Percentiles rank a stretch among this genome's conserved stretches.
Conservation (phyloP, 2,797 vertebrate genomes). For the Lates japonicus region DNA sequence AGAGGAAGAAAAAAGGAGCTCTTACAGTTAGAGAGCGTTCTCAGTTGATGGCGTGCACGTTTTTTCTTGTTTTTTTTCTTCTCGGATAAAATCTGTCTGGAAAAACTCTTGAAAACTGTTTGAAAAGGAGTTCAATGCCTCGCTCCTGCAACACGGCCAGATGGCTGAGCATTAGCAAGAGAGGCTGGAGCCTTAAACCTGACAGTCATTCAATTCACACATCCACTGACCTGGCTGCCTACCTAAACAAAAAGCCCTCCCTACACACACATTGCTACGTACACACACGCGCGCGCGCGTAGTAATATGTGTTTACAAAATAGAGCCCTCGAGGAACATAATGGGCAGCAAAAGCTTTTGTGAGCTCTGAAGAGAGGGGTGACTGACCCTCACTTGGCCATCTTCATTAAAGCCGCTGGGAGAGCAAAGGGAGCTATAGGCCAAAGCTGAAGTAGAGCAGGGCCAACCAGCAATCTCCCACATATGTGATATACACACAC, state of each 20-base stretch:
- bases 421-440: conserved; percentile 66
- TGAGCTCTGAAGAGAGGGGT: conserved; percentile 76
- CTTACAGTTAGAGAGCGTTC: conserved; percentile 49
- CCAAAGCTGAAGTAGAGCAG: conserved; percentile 54
- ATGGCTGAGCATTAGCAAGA: conserved; percentile 57
- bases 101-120: conserved; percentile 50
- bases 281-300: neutral
- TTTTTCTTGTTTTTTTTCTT: neutral
- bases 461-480: conserved; percentile 60
- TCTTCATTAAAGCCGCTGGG: conserved; percentile 80
- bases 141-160: conserved; percentile 44
- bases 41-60: conserved; percentile 31
- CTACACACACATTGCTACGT: neutral
- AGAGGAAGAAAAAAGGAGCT: conserved; percentile 36
- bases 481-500: conserved; percentile 28
- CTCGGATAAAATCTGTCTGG: conserved; percentile 27
- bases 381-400: conserved; percentile 77
- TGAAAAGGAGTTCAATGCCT: conserved; percentile 51
- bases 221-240: conserved; percentile 60
- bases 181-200: conserved; percentile 62
- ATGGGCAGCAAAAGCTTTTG: conserved; percentile 83
- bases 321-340: conserved; percentile 70
- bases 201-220: conserved; percentile 72
- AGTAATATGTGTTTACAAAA: conserved; percentile 72
- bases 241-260: conserved; percentile 35